Conservation (phyloP, 2,113 vertebrate species). For the Daboia siamensis region DNA sequence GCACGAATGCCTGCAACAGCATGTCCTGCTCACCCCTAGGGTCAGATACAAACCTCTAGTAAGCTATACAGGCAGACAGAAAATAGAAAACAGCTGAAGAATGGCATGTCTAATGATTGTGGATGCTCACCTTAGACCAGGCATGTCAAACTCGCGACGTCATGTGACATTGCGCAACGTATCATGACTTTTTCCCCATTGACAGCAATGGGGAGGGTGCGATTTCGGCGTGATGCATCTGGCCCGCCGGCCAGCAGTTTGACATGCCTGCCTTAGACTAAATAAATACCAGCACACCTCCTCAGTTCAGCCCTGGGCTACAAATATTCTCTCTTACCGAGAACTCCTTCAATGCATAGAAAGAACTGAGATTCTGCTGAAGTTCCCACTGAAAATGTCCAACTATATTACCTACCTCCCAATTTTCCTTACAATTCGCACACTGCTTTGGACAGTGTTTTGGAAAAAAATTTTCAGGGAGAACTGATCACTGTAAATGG, state of each 20-base stretch:
- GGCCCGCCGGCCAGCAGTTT: no score
- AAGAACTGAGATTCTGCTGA: background rate
- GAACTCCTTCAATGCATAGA: background rate
- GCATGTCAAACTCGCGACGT: no score
- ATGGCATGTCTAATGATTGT: background rate
- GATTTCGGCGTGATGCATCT: no score
- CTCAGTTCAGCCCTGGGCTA: background rate
- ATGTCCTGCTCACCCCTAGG: background rate
- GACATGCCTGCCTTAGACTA: background rate
- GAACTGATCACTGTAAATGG: background rate
- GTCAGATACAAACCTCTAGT: background rate
- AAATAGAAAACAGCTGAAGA: background rate
- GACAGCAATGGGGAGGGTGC: no score
- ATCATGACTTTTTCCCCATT: no score
- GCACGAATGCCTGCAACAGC: background rate
- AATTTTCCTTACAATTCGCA: background rate
- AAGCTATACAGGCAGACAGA: background rate
- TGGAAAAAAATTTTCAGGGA: background rate
- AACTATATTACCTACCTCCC: background rate
- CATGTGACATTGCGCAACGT: no score
- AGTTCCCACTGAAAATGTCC: background rate
- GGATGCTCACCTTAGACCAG: background rate
- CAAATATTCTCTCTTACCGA: background rate
- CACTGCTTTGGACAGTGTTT: background rate
- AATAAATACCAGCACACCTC: background rate